A percentile compares a stretch with the other conserved stretches of the same genome.
Conservation (phyloP, 2,888 invertebrate species). For the Diachrysia chrysitis region DNA sequence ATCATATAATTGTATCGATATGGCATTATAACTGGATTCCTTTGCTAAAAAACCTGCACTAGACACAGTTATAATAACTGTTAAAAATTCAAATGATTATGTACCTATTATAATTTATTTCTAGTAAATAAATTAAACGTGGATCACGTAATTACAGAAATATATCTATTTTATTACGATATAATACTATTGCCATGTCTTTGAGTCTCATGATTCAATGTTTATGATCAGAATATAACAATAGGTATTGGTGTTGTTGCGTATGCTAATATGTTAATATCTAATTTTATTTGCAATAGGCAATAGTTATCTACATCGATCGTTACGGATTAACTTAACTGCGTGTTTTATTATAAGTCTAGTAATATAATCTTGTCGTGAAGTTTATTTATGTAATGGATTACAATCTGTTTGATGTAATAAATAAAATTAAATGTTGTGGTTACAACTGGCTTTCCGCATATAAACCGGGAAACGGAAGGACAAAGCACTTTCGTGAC, state of each 20-base stretch:
- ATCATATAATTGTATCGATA: no score
- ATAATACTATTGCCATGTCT: not conserved
- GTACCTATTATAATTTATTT: not conserved
- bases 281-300: no score
- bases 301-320: not conserved
- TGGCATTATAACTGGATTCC: not conserved
- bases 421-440: no score
- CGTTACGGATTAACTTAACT: not conserved
- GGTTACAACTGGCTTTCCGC: not conserved
- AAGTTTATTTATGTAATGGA: not conserved
- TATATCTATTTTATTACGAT: not conserved
- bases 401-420: not conserved
- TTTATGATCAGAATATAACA: not conserved
- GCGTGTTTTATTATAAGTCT: constrained; percentile 9
- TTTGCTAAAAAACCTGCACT: not conserved
- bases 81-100: no score
- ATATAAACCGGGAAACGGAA: no score
- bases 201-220: not conserved
- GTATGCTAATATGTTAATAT: not conserved
- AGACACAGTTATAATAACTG: not conserved
- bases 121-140: not conserved
- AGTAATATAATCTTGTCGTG: constrained; percentile 5
- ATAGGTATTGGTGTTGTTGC: not conserved
- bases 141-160: not conserved
- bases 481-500: no score